A percentile compares a stretch with the other conserved stretches of the same genome.
These are phyloP conservation scores for Lampropteryx suffumata DNA, from an alignment of 2,888 invertebrate species.

Conservation along the genomic window DNA sequence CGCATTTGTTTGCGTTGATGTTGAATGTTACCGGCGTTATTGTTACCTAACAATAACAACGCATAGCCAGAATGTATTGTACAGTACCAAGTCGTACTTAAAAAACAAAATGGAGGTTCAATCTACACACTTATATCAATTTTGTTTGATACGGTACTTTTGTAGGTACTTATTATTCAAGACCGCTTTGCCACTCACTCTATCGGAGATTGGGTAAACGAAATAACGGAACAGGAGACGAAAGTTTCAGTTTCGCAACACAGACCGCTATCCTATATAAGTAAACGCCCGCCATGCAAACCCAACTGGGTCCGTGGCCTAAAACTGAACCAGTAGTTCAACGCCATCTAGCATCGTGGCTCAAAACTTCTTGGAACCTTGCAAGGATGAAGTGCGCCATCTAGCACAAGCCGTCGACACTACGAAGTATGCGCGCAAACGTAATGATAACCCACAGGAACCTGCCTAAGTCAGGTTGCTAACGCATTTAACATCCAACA, in stretches of 20 bases:
- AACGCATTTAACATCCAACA: constrained; percentile 39
- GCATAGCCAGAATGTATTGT: too few species aligned
- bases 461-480: constrained; percentile 15
- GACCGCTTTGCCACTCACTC: constrained; percentile 32
- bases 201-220: constrained; percentile 41
- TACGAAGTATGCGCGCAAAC: constrained; percentile 5
- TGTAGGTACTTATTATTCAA: too few species aligned
- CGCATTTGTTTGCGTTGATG: too few species aligned
- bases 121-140: too few species aligned
- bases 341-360: constrained; percentile 17
- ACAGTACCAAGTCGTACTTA: too few species aligned
- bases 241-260: neutral
- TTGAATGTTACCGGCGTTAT: too few species aligned
- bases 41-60: too few species aligned
- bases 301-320: too few species aligned
- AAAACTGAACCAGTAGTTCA: neutral
- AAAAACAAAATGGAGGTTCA: too few species aligned
- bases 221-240: constrained; percentile 27
- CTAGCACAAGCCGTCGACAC: constrained; percentile 18
- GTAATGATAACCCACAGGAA: constrained; percentile 35
- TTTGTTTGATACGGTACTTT: too few species aligned
- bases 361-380: neutral
- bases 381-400: constrained; percentile 20
- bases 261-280: too few species aligned
- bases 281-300: too few species aligned